A percentile compares a stretch with the other conserved stretches of the same genome.
phyloP scores from a whole-genome alignment of 2,797 vertebrate species.

The Catharus ustulatus region DNA sequence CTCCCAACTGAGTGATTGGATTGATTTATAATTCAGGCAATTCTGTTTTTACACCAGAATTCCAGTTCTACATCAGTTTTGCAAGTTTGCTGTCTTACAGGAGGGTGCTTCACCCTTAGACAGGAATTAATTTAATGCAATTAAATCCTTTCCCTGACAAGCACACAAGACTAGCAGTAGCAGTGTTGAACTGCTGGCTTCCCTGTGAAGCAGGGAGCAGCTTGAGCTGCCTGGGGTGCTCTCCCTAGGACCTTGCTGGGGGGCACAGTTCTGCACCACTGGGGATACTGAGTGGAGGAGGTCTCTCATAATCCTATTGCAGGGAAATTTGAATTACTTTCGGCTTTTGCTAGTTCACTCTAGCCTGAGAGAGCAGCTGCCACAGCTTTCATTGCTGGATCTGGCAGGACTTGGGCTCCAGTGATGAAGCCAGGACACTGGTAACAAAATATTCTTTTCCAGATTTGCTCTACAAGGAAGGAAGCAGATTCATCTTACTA shows the following conservation, averaged over 20 bases:
- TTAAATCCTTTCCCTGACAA: background rate
- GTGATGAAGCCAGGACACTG: background rate
- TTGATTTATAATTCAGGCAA: background rate
- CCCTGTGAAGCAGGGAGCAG: background rate
- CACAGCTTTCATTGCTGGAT: background rate
- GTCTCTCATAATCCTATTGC: background rate
- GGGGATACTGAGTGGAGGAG: background rate
- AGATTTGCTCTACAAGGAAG: background rate
- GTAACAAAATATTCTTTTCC: background rate
- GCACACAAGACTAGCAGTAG: background rate
- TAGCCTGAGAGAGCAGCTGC: background rate
- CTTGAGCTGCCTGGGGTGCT: background rate
- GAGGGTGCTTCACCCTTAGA: background rate
- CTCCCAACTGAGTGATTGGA: background rate
- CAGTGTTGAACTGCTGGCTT: background rate
- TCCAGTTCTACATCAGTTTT: background rate
- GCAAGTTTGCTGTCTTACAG: background rate
- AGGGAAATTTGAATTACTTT: background rate
- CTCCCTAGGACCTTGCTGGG: background rate
- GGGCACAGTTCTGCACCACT: background rate
- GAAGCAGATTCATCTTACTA: background rate
- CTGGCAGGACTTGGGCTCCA: background rate
- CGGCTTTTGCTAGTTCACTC: background rate
- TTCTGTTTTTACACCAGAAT: background rate
- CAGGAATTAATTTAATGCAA: background rate